Evolutionary conservation across 2,113 vertebrate genomes (phyloP).

Genomic region (Morone saxatilis): DNA sequence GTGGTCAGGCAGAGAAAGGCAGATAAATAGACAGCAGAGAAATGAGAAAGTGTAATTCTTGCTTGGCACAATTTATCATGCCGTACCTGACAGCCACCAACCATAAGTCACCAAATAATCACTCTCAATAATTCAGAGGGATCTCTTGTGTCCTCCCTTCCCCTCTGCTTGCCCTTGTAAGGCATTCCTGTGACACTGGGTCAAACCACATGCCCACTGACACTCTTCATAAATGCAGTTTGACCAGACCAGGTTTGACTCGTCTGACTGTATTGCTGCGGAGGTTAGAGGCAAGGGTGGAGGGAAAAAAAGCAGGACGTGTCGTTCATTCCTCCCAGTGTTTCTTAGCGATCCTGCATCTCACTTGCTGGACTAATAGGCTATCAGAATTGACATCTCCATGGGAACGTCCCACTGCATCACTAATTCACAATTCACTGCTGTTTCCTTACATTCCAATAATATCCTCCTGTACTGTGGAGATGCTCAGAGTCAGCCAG

Average conservation of each 20-base stretch:
- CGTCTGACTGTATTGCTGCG: slow-evolving; percentile 27
- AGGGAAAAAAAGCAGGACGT: slow-evolving; percentile 32
- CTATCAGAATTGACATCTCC: slow-evolving; percentile 76
- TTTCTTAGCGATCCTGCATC: slow-evolving; percentile 65
- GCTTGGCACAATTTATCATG: slow-evolving; percentile 78
- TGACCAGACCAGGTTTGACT: slow-evolving; percentile 45
- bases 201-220: slow-evolving; percentile 66
- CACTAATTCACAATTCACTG: slow-evolving; percentile 60
- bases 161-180: slow-evolving; percentile 74
- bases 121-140: slow-evolving; percentile 81
- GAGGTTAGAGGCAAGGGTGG: slow-evolving; percentile 30
- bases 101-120: slow-evolving; percentile 86
- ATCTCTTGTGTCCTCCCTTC: slow-evolving; percentile 69
- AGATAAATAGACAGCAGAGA: slow-evolving; percentile 68
- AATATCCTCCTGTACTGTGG: slow-evolving; percentile 46
- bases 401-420: slow-evolving; percentile 78
- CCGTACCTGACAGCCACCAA: slow-evolving; percentile 77
- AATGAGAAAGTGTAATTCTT: slow-evolving; percentile 85
- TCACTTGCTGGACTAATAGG: slow-evolving; percentile 69
- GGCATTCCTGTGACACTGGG: slow-evolving; percentile 54
- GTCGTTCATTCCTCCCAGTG: slow-evolving; percentile 50
- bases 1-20: slow-evolving; percentile 59
- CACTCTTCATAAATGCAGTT: slow-evolving; percentile 44
- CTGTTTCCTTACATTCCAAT: slow-evolving; percentile 65
- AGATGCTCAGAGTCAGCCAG: slow-evolving; percentile 16